Conservation (phyloP, 2,113 vertebrate genomes). For the Struthio camelus region DNA sequence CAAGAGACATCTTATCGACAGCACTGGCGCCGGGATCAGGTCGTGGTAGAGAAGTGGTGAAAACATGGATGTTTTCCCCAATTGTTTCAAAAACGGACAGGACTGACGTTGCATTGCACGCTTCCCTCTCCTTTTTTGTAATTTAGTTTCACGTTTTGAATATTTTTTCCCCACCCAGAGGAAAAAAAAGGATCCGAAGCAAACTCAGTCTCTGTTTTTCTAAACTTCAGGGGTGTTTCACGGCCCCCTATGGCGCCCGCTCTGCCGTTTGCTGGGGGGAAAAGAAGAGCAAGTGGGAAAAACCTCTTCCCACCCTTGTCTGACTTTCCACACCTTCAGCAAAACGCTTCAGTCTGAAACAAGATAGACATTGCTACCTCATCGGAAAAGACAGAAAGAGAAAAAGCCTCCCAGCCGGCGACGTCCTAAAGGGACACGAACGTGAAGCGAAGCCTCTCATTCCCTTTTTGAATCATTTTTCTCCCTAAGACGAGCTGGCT, state of each 20-base stretch:
- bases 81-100: neutral
- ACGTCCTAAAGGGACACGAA: accelerated
- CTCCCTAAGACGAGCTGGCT: neutral
- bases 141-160: neutral
- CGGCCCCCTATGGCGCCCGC: neutral
- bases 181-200: neutral
- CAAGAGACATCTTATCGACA: neutral
- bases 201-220: neutral
- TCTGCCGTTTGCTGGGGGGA: neutral
- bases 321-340: neutral
- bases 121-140: neutral
- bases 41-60: neutral
- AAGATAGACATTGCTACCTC: accelerated
- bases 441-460: neutral
- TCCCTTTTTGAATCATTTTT: accelerated
- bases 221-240: neutral
- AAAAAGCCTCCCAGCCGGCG: accelerated
- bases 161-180: neutral
- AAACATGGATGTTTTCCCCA: neutral
- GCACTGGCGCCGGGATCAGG: neutral
- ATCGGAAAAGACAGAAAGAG: neutral
- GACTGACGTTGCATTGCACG: accelerated
- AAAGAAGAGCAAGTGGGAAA: neutral
- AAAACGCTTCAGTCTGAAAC: neutral
- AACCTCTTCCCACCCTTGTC: neutral